Evolutionary conservation across 2,888 invertebrate genomes (phyloP).

Genomic region (Chorisops tibialis): DNA sequence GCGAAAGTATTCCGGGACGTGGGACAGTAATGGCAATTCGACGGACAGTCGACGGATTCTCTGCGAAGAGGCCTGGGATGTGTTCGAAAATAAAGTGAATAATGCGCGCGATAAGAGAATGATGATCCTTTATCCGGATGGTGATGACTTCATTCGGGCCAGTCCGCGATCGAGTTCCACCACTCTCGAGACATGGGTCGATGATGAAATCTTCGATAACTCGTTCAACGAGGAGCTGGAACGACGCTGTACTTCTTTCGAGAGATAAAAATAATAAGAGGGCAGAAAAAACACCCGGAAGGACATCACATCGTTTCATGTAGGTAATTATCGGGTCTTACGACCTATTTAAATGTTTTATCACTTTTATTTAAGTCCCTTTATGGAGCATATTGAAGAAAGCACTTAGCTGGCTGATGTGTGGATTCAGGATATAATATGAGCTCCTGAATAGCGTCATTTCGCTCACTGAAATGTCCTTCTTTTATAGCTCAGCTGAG

Average conservation of each 20-base stretch:
- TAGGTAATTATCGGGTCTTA: too few relatives aligned
- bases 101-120: slow-evolving; percentile 37
- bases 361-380: too few relatives aligned
- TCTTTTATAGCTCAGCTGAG: too few relatives aligned
- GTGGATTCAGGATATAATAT: too few relatives aligned
- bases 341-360: too few relatives aligned
- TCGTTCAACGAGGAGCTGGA: slow-evolving; percentile 40
- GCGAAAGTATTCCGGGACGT: slow-evolving; percentile 13
- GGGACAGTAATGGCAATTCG: slow-evolving; percentile 30
- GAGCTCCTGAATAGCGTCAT: too few relatives aligned
- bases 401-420: too few relatives aligned
- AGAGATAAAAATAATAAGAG: slow-evolving; percentile 26
- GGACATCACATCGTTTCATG: too few relatives aligned
- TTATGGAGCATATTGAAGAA: too few relatives aligned
- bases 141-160: slow-evolving; percentile 41
- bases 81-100: slow-evolving; percentile 43
- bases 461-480: too few relatives aligned
- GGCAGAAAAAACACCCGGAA: neutral
- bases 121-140: slow-evolving; percentile 32
- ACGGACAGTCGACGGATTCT: slow-evolving; percentile 25
- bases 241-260: slow-evolving; percentile 32
- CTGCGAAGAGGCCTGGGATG: slow-evolving; percentile 37
- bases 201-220: slow-evolving; percentile 44
- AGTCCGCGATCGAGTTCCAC: slow-evolving; percentile 49
- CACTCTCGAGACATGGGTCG: slow-evolving; percentile 51